Base-by-base conservation (phyloP, 2,113 vertebrate species). In the Oceanites oceanicus region DNA sequence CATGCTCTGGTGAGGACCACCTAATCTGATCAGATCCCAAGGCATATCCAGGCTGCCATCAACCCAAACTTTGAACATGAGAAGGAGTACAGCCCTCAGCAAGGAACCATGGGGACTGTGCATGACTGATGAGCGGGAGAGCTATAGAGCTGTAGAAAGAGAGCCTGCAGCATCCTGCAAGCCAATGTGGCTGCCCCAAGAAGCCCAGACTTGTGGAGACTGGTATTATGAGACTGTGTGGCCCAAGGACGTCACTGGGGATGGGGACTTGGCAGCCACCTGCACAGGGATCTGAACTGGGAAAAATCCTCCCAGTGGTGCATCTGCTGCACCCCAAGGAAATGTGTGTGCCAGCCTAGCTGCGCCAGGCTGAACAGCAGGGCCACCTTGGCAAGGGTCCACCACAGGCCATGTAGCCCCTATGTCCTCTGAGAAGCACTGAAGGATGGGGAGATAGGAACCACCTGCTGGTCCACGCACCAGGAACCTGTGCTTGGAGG, bases 1-100 rank as follows among this genome's bases (percentile, higher is more conserved):
- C 92, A n/a, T 97, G 92, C 91, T 95, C 91, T 92, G 73, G 13
- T 91, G 89, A 97, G 67, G 91, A 94, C 92, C 91, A 94, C 88
- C 94, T 95, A 92, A 89, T 94, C 92, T 88, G 95, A 90, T 89
- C 79, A 88, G 86, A 63, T 94, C 53, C 77, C 11, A 10, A 84
- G 18, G 38, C 14, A 0, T 9, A 61, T 86, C 70, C 86, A 84
- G 65, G 52, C 94, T 92, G 92, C 83, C 61, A 67, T 88, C 88
- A 94, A 40, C 50, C 30, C 52, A 17, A 20, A 56, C 68, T 74
- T 38, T 67, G 80, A 88, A 84, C 68, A 32, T 29, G 27, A 92
- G 83, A 75, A 61, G 65, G 44, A 95, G 56, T 22, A 45, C 70
- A 78, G 93, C 59, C 77, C 49, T 79, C 32, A 10, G 66, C 49